These are phyloP conservation scores for Aspidiotus destructor DNA, from an alignment of 2,888 invertebrate genomes.

Conservation along the genomic window DNA sequence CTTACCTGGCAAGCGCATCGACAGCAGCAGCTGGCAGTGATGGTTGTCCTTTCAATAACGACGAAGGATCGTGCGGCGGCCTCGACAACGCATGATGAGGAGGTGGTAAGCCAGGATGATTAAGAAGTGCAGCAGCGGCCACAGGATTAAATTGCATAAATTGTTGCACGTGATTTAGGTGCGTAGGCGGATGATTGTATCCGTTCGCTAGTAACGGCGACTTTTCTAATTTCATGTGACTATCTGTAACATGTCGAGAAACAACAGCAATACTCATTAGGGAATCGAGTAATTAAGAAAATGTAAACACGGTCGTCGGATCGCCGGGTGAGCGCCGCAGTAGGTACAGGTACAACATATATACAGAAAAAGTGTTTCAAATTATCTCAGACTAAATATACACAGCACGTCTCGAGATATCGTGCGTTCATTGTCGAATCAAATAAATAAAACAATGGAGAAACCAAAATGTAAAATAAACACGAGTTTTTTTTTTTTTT, in stretches of 20 bases:
- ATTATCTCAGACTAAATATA: not conserved
- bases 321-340: not conserved
- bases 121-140: slow-evolving; percentile 48
- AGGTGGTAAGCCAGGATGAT: slow-evolving; percentile 49
- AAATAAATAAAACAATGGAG: not conserved
- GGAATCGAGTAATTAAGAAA: not conserved
- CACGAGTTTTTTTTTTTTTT: not conserved
- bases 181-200: slow-evolving; percentile 85
- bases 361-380: not conserved
- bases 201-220: slow-evolving; percentile 85
- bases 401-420: not conserved
- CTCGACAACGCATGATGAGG: slow-evolving; percentile 62
- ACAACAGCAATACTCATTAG: not conserved
- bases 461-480: not conserved
- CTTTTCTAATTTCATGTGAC: slow-evolving; percentile 73
- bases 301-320: not conserved
- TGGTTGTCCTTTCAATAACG: slow-evolving; percentile 50
- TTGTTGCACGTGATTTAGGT: slow-evolving; percentile 85
- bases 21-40: slow-evolving; percentile 43
- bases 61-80: slow-evolving; percentile 32
- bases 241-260: slow-evolving; percentile 51
- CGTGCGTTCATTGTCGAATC: not conserved
- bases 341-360: not conserved
- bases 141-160: slow-evolving; percentile 44
- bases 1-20: slow-evolving; percentile 80